These are phyloP conservation scores for Rana temporaria DNA, from an alignment of 2,113 vertebrate genomes.

Conservation along the genomic window DNA sequence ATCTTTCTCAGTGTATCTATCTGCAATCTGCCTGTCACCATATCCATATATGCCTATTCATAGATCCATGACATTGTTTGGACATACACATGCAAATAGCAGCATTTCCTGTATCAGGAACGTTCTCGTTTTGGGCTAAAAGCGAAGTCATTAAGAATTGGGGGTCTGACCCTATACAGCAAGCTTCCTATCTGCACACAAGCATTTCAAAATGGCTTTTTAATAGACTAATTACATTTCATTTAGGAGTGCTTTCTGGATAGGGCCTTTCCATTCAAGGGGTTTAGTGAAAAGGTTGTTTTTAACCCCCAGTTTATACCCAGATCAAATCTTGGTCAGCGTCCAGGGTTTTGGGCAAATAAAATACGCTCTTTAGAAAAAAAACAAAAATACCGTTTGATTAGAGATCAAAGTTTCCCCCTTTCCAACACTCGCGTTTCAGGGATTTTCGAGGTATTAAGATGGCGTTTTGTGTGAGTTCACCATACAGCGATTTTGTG, in stretches of 20 bases:
- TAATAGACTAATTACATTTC: conserved; percentile 71
- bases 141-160: not conserved
- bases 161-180: conserved; percentile 57
- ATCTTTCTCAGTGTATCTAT: not conserved
- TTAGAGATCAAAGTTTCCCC: conserved; percentile 37
- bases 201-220: conserved; percentile 64
- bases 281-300: not conserved
- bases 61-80: not conserved
- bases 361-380: not conserved
- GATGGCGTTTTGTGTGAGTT: conserved; percentile 7
- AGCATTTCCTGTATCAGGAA: not conserved
- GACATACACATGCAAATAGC: not conserved
- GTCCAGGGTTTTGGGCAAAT: not conserved
- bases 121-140: not conserved
- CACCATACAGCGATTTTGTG: conserved; percentile 1
- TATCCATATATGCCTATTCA: not conserved
- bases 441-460: not conserved
- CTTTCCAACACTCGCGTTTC: not conserved
- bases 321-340: conserved; percentile 1
- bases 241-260: conserved; percentile 27
- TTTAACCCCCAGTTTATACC: conserved; percentile 2
- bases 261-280: not conserved
- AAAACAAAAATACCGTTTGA: not conserved
- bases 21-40: not conserved
- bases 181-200: conserved; percentile 55